These are phyloP conservation scores for Drosophila kuntzei DNA, from an alignment of 2,888 invertebrate species.

Conservation along the genomic window DNA sequence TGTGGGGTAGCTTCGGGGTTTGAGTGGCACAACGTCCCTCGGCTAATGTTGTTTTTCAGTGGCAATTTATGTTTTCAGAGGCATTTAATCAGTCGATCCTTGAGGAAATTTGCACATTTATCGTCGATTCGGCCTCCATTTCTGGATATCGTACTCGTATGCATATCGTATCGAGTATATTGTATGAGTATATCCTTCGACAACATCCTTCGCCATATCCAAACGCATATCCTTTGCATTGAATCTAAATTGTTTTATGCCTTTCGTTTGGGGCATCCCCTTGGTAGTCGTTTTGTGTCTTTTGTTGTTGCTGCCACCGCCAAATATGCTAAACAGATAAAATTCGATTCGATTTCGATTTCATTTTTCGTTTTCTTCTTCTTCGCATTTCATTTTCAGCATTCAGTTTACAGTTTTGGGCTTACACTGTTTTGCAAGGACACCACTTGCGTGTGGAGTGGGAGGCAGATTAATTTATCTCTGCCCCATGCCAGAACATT, in stretches of 20 bases:
- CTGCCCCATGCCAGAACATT: constrained; percentile 18
- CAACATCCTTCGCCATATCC: constrained; percentile 31
- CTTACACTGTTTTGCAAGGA: constrained; percentile 2
- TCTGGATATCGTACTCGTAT: constrained; percentile 30
- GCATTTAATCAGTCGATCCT: constrained; percentile 70
- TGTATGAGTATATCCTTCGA: constrained; percentile 27
- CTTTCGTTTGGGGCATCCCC: constrained; percentile 43
- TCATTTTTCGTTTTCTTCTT: constrained; percentile 23
- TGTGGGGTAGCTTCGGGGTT: no score
- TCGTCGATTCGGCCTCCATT: constrained; percentile 49
- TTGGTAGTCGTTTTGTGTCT: constrained; percentile 43
- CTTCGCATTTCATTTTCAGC: constrained; percentile 35
- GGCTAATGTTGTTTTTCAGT: constrained; percentile 60
- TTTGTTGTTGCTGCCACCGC: constrained; percentile 34
- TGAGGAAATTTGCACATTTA: constrained; percentile 69
- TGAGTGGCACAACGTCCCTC: no score
- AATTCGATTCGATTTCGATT: constrained; percentile 57
- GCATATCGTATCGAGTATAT: constrained; percentile 28
- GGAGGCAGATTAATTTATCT: constrained; percentile 64
- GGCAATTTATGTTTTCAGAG: constrained; percentile 71
- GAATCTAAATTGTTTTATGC: constrained; percentile 78
- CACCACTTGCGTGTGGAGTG: background rate
- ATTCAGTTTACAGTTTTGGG: constrained; percentile 15
- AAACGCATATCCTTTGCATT: constrained; percentile 57
- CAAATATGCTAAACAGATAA: constrained; percentile 72